A percentile compares a stretch with the other conserved stretches of the same genome.
Conservation (phyloP, 2,797 vertebrate species). For the Malurus leucopterus region DNA sequence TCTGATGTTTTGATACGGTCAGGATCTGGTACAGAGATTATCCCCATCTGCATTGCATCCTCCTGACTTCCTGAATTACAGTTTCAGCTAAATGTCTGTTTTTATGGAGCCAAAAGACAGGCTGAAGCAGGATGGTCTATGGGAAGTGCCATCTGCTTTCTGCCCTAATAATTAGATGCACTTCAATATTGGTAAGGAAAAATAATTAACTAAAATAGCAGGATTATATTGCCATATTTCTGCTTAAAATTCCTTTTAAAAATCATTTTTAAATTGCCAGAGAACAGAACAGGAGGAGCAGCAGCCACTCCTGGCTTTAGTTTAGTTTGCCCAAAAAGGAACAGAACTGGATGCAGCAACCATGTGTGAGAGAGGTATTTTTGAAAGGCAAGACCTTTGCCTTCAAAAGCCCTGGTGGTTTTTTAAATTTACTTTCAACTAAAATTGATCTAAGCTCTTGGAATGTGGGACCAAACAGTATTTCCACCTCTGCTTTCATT, state of each 20-base stretch:
- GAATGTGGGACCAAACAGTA: slow-evolving; percentile 8
- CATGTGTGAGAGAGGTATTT: not conserved
- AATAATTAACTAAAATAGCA: not conserved
- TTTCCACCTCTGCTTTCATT: slow-evolving; percentile 17
- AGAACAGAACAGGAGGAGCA: not conserved
- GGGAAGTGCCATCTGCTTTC: not conserved
- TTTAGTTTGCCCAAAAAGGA: not conserved
- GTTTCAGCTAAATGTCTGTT: not conserved
- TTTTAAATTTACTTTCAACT: slow-evolving; percentile 10
- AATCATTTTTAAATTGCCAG: not conserved
- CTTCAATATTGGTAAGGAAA: not conserved
- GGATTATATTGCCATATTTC: not conserved
- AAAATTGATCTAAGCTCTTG: slow-evolving; percentile 22
- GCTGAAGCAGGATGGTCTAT: not conserved
- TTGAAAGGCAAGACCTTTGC: not conserved
- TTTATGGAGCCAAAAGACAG: not conserved
- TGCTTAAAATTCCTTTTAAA: not conserved
- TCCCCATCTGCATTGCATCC: not conserved
- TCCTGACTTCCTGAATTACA: not conserved
- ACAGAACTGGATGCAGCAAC: not conserved
- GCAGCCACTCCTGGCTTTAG: not conserved
- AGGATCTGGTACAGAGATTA: not conserved
- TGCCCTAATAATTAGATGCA: not conserved
- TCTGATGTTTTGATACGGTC: not conserved
- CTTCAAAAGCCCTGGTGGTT: not conserved